Evolutionary conservation across 2,113 vertebrate genomes (phyloP).

Genomic region (Rhinolophus ferrumequinum): DNA sequence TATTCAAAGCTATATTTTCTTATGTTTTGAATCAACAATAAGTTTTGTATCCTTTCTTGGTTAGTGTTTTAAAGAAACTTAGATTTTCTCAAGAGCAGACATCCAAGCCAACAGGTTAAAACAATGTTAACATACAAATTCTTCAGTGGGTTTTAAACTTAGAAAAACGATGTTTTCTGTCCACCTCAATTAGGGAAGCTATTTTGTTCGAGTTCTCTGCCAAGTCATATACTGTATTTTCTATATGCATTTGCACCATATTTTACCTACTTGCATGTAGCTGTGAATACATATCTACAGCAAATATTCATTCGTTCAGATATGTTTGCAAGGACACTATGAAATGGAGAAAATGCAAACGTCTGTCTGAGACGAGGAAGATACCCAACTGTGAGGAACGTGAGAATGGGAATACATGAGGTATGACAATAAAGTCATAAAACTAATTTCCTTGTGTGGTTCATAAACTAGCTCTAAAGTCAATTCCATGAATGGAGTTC

Average conservation of each 20-base stretch:
- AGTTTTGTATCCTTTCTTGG: not conserved
- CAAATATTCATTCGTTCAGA: not conserved
- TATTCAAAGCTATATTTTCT: not conserved
- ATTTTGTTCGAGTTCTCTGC: conserved; percentile 3
- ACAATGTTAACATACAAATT: not conserved
- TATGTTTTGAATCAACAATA: not conserved
- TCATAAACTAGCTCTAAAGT: conserved; percentile 45
- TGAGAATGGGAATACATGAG: conserved; percentile 47
- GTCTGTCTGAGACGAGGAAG: not conserved
- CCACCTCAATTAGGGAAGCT: not conserved
- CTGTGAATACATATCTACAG: not conserved
- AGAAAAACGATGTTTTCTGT: conserved; percentile 27
- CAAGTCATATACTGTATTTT: conserved; percentile 12
- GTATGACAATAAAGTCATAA: conserved; percentile 54
- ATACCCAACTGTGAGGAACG: not conserved
- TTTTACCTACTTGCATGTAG: not conserved
- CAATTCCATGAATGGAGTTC: conserved; percentile 3
- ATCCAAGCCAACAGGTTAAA: conserved; percentile 31
- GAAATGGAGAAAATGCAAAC: conserved; percentile 29
- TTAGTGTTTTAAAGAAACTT: not conserved
- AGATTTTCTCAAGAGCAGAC: not conserved
- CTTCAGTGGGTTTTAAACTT: not conserved
- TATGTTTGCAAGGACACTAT: conserved; percentile 4
- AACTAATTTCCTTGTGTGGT: conserved; percentile 57
- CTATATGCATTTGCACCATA: not conserved